phyloP scores from a whole-genome alignment of 2,888 invertebrate species.

The Xestia ashworthii region DNA sequence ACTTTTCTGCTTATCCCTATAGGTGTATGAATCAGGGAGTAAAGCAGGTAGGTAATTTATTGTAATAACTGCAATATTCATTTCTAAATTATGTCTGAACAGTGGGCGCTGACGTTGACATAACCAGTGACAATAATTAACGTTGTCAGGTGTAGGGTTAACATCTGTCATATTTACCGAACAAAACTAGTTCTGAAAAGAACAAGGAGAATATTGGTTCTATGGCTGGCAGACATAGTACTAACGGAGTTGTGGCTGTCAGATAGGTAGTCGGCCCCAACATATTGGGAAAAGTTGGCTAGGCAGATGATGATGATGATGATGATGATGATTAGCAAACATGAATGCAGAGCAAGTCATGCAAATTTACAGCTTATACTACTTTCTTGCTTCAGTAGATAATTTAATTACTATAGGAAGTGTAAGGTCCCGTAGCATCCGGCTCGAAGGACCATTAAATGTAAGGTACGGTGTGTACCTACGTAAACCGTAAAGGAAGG shows the following conservation, averaged over 20 bases:
- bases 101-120: neutral
- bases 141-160: conserved; percentile 3
- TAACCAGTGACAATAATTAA: neutral
- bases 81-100: neutral
- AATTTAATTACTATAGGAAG: too few species aligned
- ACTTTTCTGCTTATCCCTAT: conserved; percentile 5
- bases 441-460: too few species aligned
- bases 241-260: too few species aligned
- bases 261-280: too few species aligned
- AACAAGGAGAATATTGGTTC: neutral
- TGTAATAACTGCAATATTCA: conserved; percentile 28
- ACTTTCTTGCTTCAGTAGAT: neutral
- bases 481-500: too few species aligned
- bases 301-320: too few species aligned
- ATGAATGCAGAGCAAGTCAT: neutral
- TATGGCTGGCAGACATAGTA: too few species aligned
- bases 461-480: too few species aligned
- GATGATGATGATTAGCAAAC: neutral
- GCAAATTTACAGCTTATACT: neutral
- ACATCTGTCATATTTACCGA: neutral
- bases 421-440: too few species aligned
- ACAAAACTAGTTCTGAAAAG: neutral
- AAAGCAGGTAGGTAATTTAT: neutral
- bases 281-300: too few species aligned
- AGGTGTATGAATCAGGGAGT: conserved; percentile 8